These are phyloP conservation scores for Cassiopea xamachana DNA, from an alignment of 30 jellyfish, hydroid and myxozoan species.

Conservation along the genomic window DNA sequence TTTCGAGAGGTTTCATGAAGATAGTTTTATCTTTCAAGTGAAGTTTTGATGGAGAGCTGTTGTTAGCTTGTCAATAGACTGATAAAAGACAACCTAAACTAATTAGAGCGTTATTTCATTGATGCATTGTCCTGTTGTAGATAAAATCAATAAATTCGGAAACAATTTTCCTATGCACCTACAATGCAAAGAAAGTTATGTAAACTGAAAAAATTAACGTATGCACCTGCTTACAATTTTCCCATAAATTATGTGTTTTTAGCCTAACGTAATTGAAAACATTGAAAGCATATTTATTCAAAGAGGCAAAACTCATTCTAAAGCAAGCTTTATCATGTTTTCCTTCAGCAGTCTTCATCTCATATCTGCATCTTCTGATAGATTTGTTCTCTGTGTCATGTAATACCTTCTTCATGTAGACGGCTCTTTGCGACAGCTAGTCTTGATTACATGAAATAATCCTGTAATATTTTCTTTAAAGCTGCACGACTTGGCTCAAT, in stretches of 20 bases:
- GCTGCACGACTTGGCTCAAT: not conserved
- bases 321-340: not conserved
- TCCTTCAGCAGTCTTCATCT: not conserved
- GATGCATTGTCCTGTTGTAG: not conserved
- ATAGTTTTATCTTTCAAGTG: not conserved
- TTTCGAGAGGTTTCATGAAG: too few relatives aligned
- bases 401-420: not conserved
- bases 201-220: not conserved
- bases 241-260: not conserved
- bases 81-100: not conserved
- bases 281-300: not conserved
- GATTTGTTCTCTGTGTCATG: not conserved
- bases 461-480: not conserved
- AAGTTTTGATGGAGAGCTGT: not conserved
- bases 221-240: not conserved
- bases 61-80: not conserved
- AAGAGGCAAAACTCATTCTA: not conserved
- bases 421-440: constrained; percentile 1
- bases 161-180: not conserved
- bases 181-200: not conserved
- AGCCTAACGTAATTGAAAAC: not conserved
- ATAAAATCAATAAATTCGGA: not conserved
- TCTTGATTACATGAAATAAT: not conserved
- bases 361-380: not conserved
- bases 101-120: not conserved